Percentiles rank a stretch among this genome's conserved stretches.
Evolutionary conservation across 2,888 invertebrate species (phyloP).

Genomic region (Apodemia mormo): DNA sequence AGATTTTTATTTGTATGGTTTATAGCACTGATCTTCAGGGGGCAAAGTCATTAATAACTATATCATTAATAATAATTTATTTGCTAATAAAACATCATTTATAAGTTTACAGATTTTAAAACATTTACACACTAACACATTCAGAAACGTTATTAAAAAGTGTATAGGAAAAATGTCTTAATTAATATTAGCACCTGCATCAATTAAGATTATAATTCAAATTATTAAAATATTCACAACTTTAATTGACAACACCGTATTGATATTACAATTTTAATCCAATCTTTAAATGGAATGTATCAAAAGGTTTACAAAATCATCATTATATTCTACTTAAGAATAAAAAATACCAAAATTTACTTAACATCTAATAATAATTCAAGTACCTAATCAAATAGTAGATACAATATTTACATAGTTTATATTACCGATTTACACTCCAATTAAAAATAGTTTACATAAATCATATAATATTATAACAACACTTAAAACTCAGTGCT

Average conservation of each 20-base stretch:
- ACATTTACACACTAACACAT: conserved; percentile 35
- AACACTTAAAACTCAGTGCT: too few relatives aligned
- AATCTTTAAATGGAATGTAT: conserved; percentile 9
- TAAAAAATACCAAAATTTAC: conserved; percentile 5
- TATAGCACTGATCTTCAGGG: too few relatives aligned
- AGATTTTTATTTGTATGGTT: too few relatives aligned
- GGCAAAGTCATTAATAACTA: not conserved
- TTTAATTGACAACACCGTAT: conserved; percentile 43
- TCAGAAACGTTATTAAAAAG: conserved; percentile 22
- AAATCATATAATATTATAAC: too few relatives aligned
- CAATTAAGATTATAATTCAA: conserved; percentile 15
- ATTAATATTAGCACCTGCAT: conserved; percentile 52
- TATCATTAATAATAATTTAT: conserved; percentile 3
- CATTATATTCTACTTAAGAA: not conserved
- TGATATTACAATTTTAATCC: conserved; percentile 1
- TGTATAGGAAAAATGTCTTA: conserved; percentile 17
- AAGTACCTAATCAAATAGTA: not conserved
- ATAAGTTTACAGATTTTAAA: conserved; percentile 17
- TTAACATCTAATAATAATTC: not conserved
- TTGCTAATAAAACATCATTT: conserved; percentile 7
- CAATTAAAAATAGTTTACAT: too few relatives aligned
- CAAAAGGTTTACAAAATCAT: conserved; percentile 14
- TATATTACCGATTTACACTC: too few relatives aligned
- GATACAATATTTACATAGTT: too few relatives aligned
- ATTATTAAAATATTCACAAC: conserved; percentile 37